These are phyloP conservation scores for Saxidomus purpurata DNA, from an alignment of 1,140 invertebrate species.

Conservation along the genomic window DNA sequence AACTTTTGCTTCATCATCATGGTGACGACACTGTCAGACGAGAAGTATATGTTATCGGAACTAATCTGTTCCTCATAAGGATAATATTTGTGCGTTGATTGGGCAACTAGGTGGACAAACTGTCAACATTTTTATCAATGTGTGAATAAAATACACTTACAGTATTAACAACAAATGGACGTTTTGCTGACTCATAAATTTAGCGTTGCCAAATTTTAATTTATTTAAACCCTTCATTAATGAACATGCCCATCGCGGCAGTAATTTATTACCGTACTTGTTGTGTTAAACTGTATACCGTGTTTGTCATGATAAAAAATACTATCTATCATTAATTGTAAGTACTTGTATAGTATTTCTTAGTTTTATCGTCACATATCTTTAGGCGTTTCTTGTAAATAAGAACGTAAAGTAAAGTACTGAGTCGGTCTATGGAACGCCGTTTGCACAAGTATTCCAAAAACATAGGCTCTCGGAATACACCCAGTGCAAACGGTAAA, in stretches of 20 bases:
- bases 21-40: background rate
- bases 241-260: background rate
- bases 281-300: background rate
- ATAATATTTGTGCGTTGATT: constrained; percentile 1
- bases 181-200: background rate
- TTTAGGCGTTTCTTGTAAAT: no score
- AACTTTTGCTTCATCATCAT: no score
- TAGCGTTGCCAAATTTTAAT: background rate
- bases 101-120: constrained; percentile 16
- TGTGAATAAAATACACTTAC: background rate
- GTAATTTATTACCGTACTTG: background rate
- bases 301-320: background rate
- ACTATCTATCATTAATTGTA: no score
- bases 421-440: no score
- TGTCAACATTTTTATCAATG: constrained; percentile 22
- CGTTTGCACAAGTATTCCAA: no score
- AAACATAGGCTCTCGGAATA: no score
- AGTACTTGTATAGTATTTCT: no score
- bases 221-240: no score
- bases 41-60: background rate
- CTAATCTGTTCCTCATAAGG: background rate
- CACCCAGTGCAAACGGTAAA: no score
- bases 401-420: no score
- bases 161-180: background rate
- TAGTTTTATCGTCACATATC: no score